phyloP scores from a whole-genome alignment of 2,113 vertebrate genomes.

The Pelecanus crispus region DNA sequence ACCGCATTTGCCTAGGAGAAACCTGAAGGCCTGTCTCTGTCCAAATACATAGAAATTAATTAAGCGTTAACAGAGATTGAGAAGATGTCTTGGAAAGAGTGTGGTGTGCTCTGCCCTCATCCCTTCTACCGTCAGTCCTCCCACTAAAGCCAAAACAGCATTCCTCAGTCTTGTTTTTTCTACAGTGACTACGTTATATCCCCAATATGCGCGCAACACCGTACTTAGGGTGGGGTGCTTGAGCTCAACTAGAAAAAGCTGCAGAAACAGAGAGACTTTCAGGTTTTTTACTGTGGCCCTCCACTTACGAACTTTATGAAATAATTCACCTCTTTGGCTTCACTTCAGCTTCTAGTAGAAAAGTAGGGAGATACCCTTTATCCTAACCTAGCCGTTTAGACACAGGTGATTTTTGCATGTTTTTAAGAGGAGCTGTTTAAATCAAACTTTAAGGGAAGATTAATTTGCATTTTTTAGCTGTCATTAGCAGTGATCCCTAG shows the following conservation, averaged over 20 bases:
- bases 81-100: not conserved
- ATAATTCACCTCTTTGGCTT: not conserved
- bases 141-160: not conserved
- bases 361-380: not conserved
- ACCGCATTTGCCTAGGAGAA: not conserved
- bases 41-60: too few species aligned
- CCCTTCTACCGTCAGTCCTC: not conserved
- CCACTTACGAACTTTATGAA: not conserved
- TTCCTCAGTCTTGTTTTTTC: not conserved
- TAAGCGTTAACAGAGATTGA: not conserved
- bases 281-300: not conserved
- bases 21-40: not conserved
- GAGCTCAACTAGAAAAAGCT: not conserved
- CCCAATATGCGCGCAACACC: rapidly evolving
- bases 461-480: not conserved
- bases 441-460: not conserved
- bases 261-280: not conserved
- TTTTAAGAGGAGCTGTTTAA: not conserved
- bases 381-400: not conserved
- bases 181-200: not conserved
- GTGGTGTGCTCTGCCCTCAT: not conserved
- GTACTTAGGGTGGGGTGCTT: not conserved
- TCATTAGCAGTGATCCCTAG: not conserved
- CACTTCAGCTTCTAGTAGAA: not conserved
- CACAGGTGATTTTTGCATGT: not conserved